Base-by-base conservation (phyloP, 2,113 vertebrate genomes). In the Actenoides lindsayi region DNA sequence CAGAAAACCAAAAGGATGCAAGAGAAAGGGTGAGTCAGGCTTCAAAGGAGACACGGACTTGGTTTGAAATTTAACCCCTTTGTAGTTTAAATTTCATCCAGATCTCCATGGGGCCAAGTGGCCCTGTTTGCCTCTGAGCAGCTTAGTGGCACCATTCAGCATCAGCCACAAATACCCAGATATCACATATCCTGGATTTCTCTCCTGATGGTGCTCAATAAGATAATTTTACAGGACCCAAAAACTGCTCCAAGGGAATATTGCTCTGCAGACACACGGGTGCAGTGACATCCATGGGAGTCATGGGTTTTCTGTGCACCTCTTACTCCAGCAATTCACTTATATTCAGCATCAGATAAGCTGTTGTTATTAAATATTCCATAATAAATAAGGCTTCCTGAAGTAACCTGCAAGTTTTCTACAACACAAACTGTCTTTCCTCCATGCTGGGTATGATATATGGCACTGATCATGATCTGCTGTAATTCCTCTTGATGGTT, bases 1-100 rank as follows among this genome's bases (percentile, higher is more conserved):
- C 53, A 62, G 27, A 65, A 86, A 84, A 82, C n/a, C 84, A 51
- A 91, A 91, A 79, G 83, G 82, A 48, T 44, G n/a, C 3, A 86
- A 91, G 67, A 80, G 84, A 84, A 93, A 42, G 44, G 85, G 86
- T 91, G 65, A 15, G 87, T 69, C 85, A 17, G 9, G 70, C 90
- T 87, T 83, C 77, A 65, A 90, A 97, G 96, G 85, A 97, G 94
- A 95, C 75, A 4, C 48, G 25, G 92, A 42, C 84, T 92, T 96
- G 91, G 93, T 94, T 93, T 70, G 77, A 92, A 96, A 95, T 95
- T 89, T 92, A 93, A 89, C 60, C 87, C 78, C 31, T 91, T 65
- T 75, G 46, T 83, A 74, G 93, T 70, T 98, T 91, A 91, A 86
- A 70, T 96, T 93, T 96, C 95, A 87, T 44, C 8, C 59, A 75